phyloP scores from a whole-genome alignment of 2,797 vertebrate species.

The Sorex maritimensis region DNA sequence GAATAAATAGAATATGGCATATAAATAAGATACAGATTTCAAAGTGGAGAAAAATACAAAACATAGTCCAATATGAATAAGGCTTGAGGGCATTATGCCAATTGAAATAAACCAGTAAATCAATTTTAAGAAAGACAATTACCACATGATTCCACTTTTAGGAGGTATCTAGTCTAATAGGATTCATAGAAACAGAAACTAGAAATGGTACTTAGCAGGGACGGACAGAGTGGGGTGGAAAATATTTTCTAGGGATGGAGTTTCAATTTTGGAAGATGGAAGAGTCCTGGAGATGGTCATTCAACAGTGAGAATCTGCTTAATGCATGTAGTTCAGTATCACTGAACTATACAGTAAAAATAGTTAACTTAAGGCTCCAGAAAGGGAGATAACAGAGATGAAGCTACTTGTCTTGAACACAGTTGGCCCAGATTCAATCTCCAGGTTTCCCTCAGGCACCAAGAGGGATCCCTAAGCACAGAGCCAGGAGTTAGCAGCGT shows the following conservation, averaged over 20 bases:
- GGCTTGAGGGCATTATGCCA: conserved; percentile 11
- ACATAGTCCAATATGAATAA: neutral
- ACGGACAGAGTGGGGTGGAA: rapidly evolving
- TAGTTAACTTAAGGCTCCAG: neutral
- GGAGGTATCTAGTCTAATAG: neutral
- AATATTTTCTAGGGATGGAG: neutral
- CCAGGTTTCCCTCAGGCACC: no score
- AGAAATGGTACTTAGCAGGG: neutral
- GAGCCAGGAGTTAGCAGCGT: no score
- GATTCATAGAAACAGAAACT: neutral
- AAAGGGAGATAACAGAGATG: no score
- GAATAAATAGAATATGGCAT: neutral
- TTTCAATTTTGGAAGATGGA: neutral
- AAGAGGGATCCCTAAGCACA: no score
- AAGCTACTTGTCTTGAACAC: neutral
- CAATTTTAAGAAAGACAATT: conserved; percentile 21
- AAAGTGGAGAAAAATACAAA: neutral
- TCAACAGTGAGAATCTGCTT: neutral
- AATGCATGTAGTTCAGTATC: neutral
- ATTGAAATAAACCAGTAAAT: conserved; percentile 24
- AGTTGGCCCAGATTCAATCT: conserved; percentile 37
- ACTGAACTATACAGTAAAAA: neutral
- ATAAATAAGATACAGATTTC: neutral
- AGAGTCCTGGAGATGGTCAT: neutral
- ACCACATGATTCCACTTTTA: neutral